Percentiles rank a stretch among this genome's conserved stretches.
Conservation (phyloP, 1,140 invertebrate genomes). For the Pseudoatta argentina region DNA sequence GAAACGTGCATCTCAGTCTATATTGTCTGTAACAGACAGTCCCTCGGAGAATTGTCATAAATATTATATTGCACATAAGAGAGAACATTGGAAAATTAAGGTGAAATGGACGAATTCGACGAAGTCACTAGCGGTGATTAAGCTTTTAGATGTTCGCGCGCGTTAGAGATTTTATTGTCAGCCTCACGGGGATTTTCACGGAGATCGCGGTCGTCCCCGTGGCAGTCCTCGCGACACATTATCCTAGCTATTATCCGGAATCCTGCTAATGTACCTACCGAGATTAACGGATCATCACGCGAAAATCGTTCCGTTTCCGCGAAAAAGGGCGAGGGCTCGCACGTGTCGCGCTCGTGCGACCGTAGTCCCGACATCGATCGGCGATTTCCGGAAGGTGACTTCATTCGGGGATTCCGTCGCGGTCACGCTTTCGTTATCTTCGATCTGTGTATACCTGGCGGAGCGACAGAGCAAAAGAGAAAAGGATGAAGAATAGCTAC, state of each 20-base stretch:
- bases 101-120: conserved; percentile 26
- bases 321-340: conserved; percentile 59
- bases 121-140: conserved; percentile 11
- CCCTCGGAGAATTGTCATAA: conserved; percentile 44
- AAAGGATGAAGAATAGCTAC: not conserved
- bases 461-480: not conserved
- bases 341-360: conserved; percentile 26
- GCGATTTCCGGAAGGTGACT: conserved; percentile 59
- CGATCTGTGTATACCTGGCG: not conserved
- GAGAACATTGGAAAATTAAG: not conserved
- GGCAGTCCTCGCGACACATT: conserved; percentile 30
- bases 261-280: conserved; percentile 41
- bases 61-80: conserved; percentile 11
- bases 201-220: not conserved
- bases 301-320: conserved; percentile 52
- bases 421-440: conserved; percentile 52
- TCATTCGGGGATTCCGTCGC: conserved; percentile 67
- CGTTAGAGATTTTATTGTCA: conserved; percentile 17
- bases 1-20: conserved; percentile 9
- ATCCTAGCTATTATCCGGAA: conserved; percentile 26
- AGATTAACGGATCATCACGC: conserved; percentile 58
- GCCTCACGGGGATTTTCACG: conserved; percentile 22
- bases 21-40: conserved; percentile 28
- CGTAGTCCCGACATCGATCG: conserved; percentile 61
- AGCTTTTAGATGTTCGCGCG: conserved; percentile 27